Evolutionary conservation across 1,140 invertebrate species (phyloP).

Genomic region (Lordiphosa mommai): DNA sequence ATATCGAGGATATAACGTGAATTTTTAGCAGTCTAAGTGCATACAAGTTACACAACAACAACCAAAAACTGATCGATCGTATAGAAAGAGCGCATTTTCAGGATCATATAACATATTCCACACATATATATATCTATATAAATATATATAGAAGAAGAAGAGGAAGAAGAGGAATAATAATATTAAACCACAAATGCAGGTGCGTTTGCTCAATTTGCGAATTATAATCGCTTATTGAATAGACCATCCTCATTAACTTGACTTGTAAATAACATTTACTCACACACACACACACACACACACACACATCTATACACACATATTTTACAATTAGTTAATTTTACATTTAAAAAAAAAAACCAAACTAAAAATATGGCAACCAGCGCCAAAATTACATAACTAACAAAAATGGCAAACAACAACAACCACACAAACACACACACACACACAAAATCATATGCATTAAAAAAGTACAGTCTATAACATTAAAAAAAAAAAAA

Average conservation of each 20-base stretch:
- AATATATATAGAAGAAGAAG: conserved; percentile 30
- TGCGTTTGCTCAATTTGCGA: too few species aligned
- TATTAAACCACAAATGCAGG: conserved; percentile 46
- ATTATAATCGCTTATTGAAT: too few species aligned
- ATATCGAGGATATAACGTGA: conserved; percentile 76
- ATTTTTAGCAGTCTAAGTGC: conserved; percentile 71
- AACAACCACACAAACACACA: conserved; percentile 18
- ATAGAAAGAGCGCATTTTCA: conserved; percentile 61
- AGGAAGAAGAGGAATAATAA: conserved; percentile 33
- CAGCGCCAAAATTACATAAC: conserved; percentile 51
- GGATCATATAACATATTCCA: conserved; percentile 54
- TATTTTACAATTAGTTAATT: conserved; percentile 73
- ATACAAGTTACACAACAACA: neutral
- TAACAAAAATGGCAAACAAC: conserved; percentile 51
- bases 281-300: conserved; percentile 12
- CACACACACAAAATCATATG: conserved; percentile 54
- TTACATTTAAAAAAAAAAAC: conserved; percentile 36
- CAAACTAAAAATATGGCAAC: conserved; percentile 44
- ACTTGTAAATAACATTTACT: conserved; percentile 65
- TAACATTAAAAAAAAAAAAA: neutral
- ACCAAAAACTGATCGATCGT: too few species aligned
- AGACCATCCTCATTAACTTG: conserved; percentile 21
- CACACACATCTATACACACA: conserved; percentile 22
- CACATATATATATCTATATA: conserved; percentile 14
- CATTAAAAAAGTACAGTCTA: conserved; percentile 47